Percentiles rank a stretch among this genome's conserved stretches.
These are phyloP conservation scores for Silurus asotus DNA, from an alignment of 2,113 vertebrate species.

Conservation along the genomic window DNA sequence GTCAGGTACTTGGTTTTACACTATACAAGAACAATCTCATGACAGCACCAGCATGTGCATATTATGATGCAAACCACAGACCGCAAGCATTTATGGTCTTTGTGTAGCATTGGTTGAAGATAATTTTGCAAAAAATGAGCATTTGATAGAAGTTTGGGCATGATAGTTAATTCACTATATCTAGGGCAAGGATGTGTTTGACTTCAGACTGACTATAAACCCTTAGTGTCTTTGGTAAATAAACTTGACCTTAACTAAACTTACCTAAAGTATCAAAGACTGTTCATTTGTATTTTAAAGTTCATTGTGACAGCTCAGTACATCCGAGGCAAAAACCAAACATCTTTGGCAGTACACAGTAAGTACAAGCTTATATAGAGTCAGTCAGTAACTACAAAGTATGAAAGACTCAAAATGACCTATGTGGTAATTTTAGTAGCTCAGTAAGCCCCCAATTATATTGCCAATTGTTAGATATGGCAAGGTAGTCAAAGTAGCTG, in stretches of 20 bases:
- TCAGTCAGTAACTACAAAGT: not conserved
- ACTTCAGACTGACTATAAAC: not conserved
- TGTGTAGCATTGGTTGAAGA: not conserved
- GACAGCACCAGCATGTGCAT: not conserved
- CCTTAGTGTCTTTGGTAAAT: not conserved
- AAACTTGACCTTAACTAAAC: not conserved
- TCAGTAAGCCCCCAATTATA: no score
- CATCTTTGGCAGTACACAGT: not conserved
- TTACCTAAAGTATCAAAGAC: not conserved
- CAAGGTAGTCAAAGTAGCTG: no score
- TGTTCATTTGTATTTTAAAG: not conserved
- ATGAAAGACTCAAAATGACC: no score
- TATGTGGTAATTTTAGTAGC: no score
- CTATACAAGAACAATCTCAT: not conserved
- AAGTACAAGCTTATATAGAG: not conserved
- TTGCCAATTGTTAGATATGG: no score
- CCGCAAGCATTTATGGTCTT: not conserved
- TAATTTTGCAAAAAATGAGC: not conserved
- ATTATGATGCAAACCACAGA: not conserved
- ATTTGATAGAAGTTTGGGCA: not conserved
- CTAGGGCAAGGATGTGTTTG: no score
- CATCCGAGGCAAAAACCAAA: no score
- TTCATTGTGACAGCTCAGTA: not conserved
- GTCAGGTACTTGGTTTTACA: not conserved
- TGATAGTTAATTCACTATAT: no score